A percentile compares a stretch with the other conserved stretches of the same genome.
These are phyloP conservation scores for Folsomia manolachei DNA, from an alignment of 2,888 invertebrate species.

Conservation along the genomic window DNA sequence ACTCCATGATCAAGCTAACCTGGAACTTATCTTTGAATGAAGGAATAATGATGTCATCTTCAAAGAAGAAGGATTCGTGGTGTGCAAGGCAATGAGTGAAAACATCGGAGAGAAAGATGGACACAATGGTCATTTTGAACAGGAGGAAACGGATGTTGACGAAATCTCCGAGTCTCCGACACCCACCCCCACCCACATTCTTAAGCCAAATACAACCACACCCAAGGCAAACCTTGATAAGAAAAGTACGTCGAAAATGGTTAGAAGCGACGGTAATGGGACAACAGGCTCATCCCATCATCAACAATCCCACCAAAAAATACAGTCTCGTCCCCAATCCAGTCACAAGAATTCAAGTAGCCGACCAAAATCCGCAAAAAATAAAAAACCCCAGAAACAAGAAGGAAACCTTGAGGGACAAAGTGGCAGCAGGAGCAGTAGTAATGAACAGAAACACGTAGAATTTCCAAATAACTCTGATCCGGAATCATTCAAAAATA, in stretches of 20 bases:
- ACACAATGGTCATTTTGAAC: conserved; percentile 6
- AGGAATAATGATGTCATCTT: conserved; percentile 3
- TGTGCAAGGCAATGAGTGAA: conserved; percentile 26
- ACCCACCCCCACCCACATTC: neutral
- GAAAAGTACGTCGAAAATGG: no score
- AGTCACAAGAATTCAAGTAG: neutral
- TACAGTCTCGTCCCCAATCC: neutral
- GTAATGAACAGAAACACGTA: no score
- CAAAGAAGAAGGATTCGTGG: neutral
- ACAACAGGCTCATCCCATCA: neutral
- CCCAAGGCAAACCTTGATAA: no score
- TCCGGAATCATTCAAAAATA: neutral
- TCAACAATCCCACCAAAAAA: neutral
- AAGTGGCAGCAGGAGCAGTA: no score
- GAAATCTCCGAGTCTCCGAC: neutral
- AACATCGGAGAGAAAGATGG: conserved; percentile 21
- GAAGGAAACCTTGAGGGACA: no score
- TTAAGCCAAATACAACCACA: no score
- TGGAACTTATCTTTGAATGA: no score
- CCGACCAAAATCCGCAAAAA: neutral
- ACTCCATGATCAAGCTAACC: no score
- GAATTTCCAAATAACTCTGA: neutral
- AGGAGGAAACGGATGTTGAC: neutral
- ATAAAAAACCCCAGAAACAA: neutral
- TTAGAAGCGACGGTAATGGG: no score